phyloP scores from a whole-genome alignment of 2,888 invertebrate genomes.

The Amblyjoppa proteus region DNA sequence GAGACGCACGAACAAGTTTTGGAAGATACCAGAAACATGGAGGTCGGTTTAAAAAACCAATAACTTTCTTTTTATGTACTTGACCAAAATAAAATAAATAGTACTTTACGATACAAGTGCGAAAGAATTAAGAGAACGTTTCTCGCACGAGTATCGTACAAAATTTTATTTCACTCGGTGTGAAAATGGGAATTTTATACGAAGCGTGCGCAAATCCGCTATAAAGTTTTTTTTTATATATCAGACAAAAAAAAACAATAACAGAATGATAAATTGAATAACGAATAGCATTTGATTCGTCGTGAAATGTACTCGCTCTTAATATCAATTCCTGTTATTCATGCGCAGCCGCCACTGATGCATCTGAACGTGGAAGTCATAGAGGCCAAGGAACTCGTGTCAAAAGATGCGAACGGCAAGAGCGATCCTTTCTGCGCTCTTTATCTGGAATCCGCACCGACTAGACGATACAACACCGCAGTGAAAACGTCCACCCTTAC shows the following conservation, averaged over 20 bases:
- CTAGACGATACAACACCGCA: slow-evolving; percentile 94
- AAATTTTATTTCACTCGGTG: no score
- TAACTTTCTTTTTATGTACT: background rate
- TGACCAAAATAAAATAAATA: background rate
- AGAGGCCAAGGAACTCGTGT: slow-evolving; percentile 93
- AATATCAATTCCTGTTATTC: slow-evolving; percentile 2
- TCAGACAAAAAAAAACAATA: background rate
- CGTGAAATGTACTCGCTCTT: background rate
- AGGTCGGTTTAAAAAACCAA: slow-evolving; percentile 83
- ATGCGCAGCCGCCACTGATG: slow-evolving; percentile 90
- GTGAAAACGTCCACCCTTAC: slow-evolving; percentile 96
- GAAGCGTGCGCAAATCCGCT: no score
- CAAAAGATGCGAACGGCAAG: slow-evolving; percentile 96
- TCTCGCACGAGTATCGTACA: no score
- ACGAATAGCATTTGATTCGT: background rate
- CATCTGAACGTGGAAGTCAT: slow-evolving; percentile 94
- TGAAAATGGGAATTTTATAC: no score
- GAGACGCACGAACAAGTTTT: slow-evolving; percentile 91
- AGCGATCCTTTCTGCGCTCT: slow-evolving; percentile 99
- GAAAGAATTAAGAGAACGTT: no score
- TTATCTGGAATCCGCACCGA: slow-evolving; percentile 91
- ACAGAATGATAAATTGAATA: background rate
- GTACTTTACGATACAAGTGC: no score
- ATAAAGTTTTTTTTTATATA: no score
- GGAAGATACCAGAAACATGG: slow-evolving; percentile 90